Evolutionary conservation across 2,797 vertebrate species (phyloP), one percentile per base, ranked within the genome.

Genomic region (Lepilemur ruficaudatus): DNA sequence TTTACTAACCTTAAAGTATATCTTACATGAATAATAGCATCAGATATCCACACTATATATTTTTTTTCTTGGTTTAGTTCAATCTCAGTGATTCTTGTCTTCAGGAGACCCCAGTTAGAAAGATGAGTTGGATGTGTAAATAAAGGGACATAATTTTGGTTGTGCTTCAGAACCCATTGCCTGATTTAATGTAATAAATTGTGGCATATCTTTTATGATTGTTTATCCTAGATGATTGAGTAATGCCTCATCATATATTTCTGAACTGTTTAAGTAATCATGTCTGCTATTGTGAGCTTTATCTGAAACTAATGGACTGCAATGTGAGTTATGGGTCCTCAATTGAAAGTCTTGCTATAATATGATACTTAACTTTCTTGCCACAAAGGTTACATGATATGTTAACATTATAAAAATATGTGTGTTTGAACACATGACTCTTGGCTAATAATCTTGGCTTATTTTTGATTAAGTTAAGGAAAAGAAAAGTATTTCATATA

Each of bases 201-300:
- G 23, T 81, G 73, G 13, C 70, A 81, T 96, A 85, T 95, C 69
- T 59, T 94, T 95, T 96, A 65, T 92, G 72, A 97, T 89, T 87
- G 92, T 83, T 93, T 94, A 67, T 23, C 35, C 43, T 86, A 85
- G 38, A 81, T 41, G 72, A 32, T 52, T 96, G 89, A 83, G 3
- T 83, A 96, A 95, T 87, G 46, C 5, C 17, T 97, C 90, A 46
- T 78, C 94, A 73, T 95, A 85, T 95, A 63, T 94, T 61, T 96
- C 91, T 59, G 78, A 87, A 93, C 94, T 95, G 46, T 73, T 96
- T 82, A 96, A 96, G 82, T 91, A 95, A 97, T 93, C 32, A 85
- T 83, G 80, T 43, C 57, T 98, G 83, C 72, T n/a, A 89, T 30
- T 85, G 18, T 88, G 97, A 96, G 10, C 78, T 76, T 96, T 98